phyloP scores from a whole-genome alignment of 2,113 vertebrate genomes.

The Thomomys bottae region DNA sequence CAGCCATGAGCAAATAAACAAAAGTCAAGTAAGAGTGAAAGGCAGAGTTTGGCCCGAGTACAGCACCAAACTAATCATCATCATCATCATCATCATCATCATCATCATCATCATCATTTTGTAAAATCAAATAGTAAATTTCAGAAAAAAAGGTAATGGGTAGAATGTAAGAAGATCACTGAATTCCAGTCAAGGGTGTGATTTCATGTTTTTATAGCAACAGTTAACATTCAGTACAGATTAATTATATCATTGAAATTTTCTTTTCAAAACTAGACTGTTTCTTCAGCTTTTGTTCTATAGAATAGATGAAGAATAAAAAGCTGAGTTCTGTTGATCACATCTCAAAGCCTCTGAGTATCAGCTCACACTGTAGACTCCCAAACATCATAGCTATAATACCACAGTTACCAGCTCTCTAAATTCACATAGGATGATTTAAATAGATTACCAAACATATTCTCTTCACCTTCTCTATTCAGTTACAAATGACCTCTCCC shows the following conservation, averaged over 20 bases:
- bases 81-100: too few relatives aligned
- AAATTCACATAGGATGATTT: background rate
- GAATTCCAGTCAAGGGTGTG: background rate
- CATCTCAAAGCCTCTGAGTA: background rate
- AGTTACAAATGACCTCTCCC: background rate
- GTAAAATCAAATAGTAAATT: background rate
- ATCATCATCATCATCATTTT: too few relatives aligned
- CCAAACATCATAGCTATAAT: background rate
- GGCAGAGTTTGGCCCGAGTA: too few relatives aligned
- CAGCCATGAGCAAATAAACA: too few relatives aligned
- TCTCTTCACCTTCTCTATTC: fast-evolving
- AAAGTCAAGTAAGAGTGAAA: too few relatives aligned
- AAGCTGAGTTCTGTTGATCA: background rate
- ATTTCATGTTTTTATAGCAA: background rate
- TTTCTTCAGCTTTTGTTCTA: background rate
- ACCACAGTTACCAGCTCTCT: background rate
- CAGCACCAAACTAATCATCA: too few relatives aligned
- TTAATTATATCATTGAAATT: background rate
- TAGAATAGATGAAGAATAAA: background rate
- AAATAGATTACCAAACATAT: background rate
- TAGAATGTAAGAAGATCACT: background rate
- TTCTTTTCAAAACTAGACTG: background rate
- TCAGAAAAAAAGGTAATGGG: background rate
- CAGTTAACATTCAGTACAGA: background rate
- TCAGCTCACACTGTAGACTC: background rate